These are phyloP conservation scores for Clarias fuscus DNA, from an alignment of 2,797 vertebrate genomes.

Conservation along the genomic window DNA sequence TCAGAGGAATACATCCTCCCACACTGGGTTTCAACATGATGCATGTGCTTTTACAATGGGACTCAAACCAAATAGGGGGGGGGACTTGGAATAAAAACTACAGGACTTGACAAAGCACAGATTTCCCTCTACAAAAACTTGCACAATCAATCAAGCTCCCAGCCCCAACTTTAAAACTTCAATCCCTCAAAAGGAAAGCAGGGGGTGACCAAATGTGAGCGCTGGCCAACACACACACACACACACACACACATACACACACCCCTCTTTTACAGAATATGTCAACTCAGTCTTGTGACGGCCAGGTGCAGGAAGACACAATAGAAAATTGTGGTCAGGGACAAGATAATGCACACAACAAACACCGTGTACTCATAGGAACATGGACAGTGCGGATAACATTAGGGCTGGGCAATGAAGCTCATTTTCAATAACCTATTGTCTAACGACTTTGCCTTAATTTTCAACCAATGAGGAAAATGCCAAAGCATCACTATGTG, in stretches of 20 bases:
- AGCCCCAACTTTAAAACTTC: conserved; percentile 34
- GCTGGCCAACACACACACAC: conserved; percentile 12
- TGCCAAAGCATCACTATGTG: not conserved
- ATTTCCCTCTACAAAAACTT: conserved; percentile 30
- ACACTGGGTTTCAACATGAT: conserved; percentile 2
- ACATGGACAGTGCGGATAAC: not conserved
- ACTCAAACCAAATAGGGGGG: not conserved
- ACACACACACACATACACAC: conserved; percentile 8
- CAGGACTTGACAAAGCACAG: conserved; percentile 23
- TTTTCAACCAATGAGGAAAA: conserved; percentile 2
- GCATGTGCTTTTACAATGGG: conserved; percentile 4
- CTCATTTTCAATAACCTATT: conserved; percentile 15
- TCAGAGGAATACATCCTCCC: not conserved
- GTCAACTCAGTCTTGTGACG: conserved; percentile 2
- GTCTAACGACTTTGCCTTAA: not conserved
- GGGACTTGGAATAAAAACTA: not conserved
- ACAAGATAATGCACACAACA: conserved; percentile 25
- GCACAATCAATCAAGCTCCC: conserved; percentile 22
- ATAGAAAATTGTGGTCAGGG: conserved; percentile 42
- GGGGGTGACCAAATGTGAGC: conserved; percentile 50
- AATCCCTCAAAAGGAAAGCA: conserved; percentile 46
- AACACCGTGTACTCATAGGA: not conserved
- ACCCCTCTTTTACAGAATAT: not conserved
- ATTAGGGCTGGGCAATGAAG: not conserved
- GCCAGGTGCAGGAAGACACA: conserved; percentile 46